phyloP scores from a whole-genome alignment of 1,140 invertebrate genomes.

The Sitobion miscanthi region DNA sequence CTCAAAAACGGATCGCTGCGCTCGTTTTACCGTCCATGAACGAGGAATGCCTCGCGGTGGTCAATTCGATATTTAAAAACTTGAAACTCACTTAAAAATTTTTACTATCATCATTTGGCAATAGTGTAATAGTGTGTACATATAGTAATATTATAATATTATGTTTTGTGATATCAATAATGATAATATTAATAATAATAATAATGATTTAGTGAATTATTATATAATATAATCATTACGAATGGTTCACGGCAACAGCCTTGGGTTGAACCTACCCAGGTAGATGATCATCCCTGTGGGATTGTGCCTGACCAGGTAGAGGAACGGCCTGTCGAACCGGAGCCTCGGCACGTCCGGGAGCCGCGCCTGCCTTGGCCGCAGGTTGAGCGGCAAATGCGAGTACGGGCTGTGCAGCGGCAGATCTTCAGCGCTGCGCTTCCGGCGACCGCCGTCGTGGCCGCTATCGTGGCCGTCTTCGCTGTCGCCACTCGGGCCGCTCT shows the following conservation, averaged over 20 bases:
- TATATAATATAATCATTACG: no score
- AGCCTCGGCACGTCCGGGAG: constrained; percentile 74
- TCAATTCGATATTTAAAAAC: not conserved
- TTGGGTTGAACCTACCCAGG: constrained; percentile 83
- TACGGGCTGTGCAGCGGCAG: constrained; percentile 50
- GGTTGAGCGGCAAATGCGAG: constrained; percentile 67
- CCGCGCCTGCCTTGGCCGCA: constrained; percentile 74
- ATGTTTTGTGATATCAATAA: not conserved
- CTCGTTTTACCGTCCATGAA: no score
- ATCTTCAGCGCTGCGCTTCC: not conserved
- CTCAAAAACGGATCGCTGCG: not conserved
- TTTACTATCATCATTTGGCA: not conserved
- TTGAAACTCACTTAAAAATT: not conserved
- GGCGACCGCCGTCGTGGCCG: not conserved
- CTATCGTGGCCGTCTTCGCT: not conserved
- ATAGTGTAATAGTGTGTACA: not conserved
- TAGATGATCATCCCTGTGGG: constrained; percentile 84
- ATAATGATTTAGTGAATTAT: not conserved
- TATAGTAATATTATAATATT: not conserved
- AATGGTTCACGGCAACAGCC: constrained; percentile 70
- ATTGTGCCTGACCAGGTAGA: constrained; percentile 85
- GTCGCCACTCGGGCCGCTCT: not conserved
- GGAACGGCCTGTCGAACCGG: constrained; percentile 82
- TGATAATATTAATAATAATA: not conserved
- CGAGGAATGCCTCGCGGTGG: not conserved